phyloP scores from a whole-genome alignment of 2,113 vertebrate genomes.

The Ia io region DNA sequence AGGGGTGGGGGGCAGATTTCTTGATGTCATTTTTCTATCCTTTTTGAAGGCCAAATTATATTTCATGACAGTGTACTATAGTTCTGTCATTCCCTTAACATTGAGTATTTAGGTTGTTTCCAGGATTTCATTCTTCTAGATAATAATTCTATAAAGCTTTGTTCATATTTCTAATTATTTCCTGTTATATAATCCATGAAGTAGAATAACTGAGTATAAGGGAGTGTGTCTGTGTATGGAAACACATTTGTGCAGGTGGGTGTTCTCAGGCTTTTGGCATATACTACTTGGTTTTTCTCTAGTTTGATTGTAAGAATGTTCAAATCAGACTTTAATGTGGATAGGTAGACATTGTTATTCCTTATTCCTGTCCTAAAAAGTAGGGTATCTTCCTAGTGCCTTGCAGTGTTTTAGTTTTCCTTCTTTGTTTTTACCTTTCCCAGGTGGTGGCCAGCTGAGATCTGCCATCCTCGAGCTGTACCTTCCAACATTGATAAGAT shows the following conservation, averaged over 20 bases:
- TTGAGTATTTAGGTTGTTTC: neutral
- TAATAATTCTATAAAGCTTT: neutral
- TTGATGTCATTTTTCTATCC: neutral
- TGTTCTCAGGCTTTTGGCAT: neutral
- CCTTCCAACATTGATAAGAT: conserved; percentile 97
- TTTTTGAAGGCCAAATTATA: conserved; percentile 1
- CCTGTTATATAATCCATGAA: neutral
- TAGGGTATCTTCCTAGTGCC: neutral
- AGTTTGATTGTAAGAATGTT: neutral
- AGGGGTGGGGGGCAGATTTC: neutral
- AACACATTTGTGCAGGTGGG: too few relatives aligned
- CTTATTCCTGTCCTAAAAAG: neutral
- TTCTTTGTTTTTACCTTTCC: conserved; percentile 32
- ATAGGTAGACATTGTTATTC: neutral
- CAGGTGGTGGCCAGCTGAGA: conserved; percentile 99
- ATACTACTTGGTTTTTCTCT: conserved; percentile 1
- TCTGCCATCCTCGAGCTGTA: conserved; percentile 94
- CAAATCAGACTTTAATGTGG: neutral
- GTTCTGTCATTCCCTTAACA: neutral
- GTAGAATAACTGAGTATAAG: neutral
- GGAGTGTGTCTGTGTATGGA: neutral
- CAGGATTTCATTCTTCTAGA: neutral
- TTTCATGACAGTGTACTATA: neutral
- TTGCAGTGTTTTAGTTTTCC: neutral
- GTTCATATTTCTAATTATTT: neutral